These are phyloP conservation scores for Arrhamphus sclerolepis DNA, from an alignment of 2,797 vertebrate species.

Conservation along the genomic window DNA sequence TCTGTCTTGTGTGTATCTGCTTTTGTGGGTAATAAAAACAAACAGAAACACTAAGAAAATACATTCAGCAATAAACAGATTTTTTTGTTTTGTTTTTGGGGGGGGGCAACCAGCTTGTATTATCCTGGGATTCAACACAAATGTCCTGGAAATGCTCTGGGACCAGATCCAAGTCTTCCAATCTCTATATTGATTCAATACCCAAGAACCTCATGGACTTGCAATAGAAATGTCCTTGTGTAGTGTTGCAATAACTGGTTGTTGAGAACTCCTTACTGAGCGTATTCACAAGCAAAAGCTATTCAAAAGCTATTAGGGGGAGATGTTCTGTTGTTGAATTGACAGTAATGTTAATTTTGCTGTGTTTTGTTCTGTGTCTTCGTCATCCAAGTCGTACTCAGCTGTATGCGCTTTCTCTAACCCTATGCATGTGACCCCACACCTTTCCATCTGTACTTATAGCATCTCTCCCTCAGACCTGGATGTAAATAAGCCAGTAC, in stretches of 20 bases:
- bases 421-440: slow-evolving; percentile 71
- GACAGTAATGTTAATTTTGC: slow-evolving; percentile 62
- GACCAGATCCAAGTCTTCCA: slow-evolving; percentile 84
- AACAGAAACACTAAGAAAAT: slow-evolving; percentile 28
- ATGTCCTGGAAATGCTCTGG: slow-evolving; percentile 53
- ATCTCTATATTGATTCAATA: slow-evolving; percentile 58
- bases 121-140: slow-evolving; percentile 44
- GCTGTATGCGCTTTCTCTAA: slow-evolving; percentile 49
- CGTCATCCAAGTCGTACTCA: slow-evolving; percentile 57
- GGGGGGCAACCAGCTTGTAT: slow-evolving; percentile 51
- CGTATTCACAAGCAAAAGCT: slow-evolving; percentile 73
- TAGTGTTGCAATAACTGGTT: slow-evolving; percentile 67
- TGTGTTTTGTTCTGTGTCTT: slow-evolving; percentile 67
- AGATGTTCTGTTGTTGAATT: slow-evolving; percentile 61
- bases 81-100: too few relatives aligned
- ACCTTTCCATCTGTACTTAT: slow-evolving; percentile 67
- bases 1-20: slow-evolving; percentile 18
- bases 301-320: slow-evolving; percentile 40
- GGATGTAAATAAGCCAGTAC: slow-evolving; percentile 78
- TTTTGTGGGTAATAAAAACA: slow-evolving; percentile 27
- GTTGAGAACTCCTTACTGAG: slow-evolving; percentile 53
- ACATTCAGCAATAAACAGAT: slow-evolving; percentile 55
- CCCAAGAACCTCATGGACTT: slow-evolving; percentile 56
- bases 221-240: slow-evolving; percentile 64
- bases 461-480: slow-evolving; percentile 65